Evolutionary conservation across 1,140 invertebrate species (phyloP).

Genomic region (Diuraphis noxia): DNA sequence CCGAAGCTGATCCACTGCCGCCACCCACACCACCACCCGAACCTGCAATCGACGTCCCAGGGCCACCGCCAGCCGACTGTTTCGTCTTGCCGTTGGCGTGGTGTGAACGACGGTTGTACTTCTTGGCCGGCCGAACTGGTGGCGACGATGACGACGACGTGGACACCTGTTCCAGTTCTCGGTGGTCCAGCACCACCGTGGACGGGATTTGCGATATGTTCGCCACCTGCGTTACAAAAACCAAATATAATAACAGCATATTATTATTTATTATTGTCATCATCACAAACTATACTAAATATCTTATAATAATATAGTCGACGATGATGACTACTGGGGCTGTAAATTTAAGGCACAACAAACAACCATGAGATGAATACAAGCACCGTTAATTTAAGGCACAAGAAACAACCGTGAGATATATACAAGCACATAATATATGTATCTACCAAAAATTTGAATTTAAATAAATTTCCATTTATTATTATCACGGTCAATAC

Average conservation of each 20-base stretch:
- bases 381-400: not conserved
- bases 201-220: conserved; percentile 48
- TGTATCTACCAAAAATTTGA: not conserved
- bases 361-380: not conserved
- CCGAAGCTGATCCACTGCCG: not conserved
- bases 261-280: not conserved
- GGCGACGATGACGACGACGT: conserved; percentile 2
- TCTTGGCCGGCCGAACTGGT: conserved; percentile 28
- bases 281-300: no score
- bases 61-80: not conserved
- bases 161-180: conserved; percentile 42
- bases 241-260: not conserved
- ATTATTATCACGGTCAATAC: not conserved
- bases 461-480: not conserved
- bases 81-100: conserved; percentile 43
- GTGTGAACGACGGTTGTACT: conserved; percentile 42
- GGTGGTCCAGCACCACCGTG: conserved; percentile 40
- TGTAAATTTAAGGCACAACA: not conserved
- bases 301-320: not conserved
- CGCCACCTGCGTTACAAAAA: not conserved
- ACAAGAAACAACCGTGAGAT: not conserved
- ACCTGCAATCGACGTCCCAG: not conserved
- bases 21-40: not conserved
- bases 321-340: not conserved
- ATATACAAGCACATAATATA: not conserved